Conservation (phyloP, 92 coral and sea anemone genomes). For the Palythoa grandiflora region DNA sequence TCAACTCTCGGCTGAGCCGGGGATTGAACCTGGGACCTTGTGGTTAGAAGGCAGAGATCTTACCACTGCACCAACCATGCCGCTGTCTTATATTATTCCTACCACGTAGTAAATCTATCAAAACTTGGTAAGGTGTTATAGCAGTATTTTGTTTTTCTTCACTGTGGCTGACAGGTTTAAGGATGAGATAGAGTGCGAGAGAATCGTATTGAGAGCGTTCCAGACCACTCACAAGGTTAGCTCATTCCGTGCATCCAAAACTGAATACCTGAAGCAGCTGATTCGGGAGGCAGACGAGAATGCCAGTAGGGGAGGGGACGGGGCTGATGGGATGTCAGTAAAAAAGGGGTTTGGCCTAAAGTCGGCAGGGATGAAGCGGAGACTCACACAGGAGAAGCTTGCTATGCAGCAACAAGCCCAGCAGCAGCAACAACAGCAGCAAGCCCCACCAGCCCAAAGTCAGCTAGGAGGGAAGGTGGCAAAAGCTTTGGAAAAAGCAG, state of each 20-base stretch:
- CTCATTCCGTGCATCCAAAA: slow-evolving; percentile 89
- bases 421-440: slow-evolving; percentile 68
- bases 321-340: slow-evolving; percentile 64
- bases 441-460: slow-evolving; percentile 73
- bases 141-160: neutral
- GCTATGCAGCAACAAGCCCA: slow-evolving; percentile 57
- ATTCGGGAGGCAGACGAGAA: slow-evolving; percentile 77
- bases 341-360: slow-evolving; percentile 39
- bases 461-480: slow-evolving; percentile 99
- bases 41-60: too few relatives aligned
- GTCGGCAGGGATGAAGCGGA: slow-evolving; percentile 54
- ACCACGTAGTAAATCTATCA: too few relatives aligned
- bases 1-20: too few relatives aligned
- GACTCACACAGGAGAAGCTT: slow-evolving; percentile 60
- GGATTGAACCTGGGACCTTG: too few relatives aligned
- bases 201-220: slow-evolving; percentile 91
- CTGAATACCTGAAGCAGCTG: slow-evolving; percentile 82
- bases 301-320: slow-evolving; percentile 67
- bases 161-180: slow-evolving; percentile 73
- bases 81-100: too few relatives aligned
- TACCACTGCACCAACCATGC: too few relatives aligned
- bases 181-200: slow-evolving; percentile 93
- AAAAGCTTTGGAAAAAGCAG: slow-evolving; percentile 95
- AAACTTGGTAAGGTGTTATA: too few relatives aligned
- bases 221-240: slow-evolving; percentile 80